Evolutionary conservation across 2,888 invertebrate genomes (phyloP).

Genomic region (Lobophora halterata): DNA sequence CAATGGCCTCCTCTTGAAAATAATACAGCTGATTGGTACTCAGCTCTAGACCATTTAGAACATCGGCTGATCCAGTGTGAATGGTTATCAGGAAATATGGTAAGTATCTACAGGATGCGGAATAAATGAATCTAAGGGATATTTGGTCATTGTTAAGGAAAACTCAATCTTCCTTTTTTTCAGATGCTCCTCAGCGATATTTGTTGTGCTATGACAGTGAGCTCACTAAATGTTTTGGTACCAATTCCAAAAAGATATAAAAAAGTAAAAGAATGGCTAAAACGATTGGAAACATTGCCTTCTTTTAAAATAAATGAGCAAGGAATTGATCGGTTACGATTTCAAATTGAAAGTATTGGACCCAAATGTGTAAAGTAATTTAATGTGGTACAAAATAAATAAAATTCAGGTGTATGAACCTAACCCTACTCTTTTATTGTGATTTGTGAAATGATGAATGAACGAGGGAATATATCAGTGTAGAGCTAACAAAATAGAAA

Average conservation of each 20-base stretch:
- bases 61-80: constrained; percentile 35
- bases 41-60: constrained; percentile 55
- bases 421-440: too few species aligned
- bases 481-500: too few species aligned
- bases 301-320: constrained; percentile 50
- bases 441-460: too few species aligned
- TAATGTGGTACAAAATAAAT: background rate
- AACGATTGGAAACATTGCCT: constrained; percentile 43
- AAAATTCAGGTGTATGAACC: too few species aligned
- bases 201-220: constrained; percentile 67
- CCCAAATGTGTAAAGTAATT: too few species aligned
- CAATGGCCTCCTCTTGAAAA: constrained; percentile 38
- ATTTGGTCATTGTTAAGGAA: too few species aligned
- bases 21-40: constrained; percentile 47
- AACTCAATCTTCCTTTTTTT: too few species aligned
- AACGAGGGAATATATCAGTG: too few species aligned
- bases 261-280: constrained; percentile 64
- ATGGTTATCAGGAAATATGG: constrained; percentile 62
- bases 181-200: constrained; percentile 66
- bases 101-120: constrained; percentile 25
- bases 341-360: constrained; percentile 34
- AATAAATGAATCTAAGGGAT: too few species aligned
- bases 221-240: constrained; percentile 60
- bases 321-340: constrained; percentile 47
- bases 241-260: constrained; percentile 53